These are phyloP conservation scores for Sclerodermus sp. DNA, from an alignment of 2,888 invertebrate genomes.

Conservation along the genomic window DNA sequence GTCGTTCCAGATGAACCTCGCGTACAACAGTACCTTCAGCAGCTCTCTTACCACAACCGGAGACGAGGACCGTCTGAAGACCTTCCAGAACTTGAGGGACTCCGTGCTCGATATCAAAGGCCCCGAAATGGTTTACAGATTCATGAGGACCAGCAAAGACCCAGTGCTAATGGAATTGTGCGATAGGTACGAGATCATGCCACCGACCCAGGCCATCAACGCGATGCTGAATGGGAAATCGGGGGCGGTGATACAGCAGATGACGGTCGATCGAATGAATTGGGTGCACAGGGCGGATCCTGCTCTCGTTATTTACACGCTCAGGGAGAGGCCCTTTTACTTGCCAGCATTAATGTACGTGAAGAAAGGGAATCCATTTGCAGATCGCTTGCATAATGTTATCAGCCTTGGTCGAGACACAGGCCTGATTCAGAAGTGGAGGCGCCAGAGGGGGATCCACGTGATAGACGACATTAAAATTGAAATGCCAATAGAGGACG, in stretches of 20 bases:
- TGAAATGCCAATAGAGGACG: neutral
- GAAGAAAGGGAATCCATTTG: constrained; percentile 16
- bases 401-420: constrained; percentile 13
- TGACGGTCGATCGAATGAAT: constrained; percentile 17
- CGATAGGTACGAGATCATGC: constrained; percentile 15
- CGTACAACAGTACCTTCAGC: constrained; percentile 23
- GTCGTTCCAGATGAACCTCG: constrained; percentile 11
- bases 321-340: constrained; percentile 5
- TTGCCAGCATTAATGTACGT: constrained; percentile 18
- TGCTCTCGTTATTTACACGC: constrained; percentile 12
- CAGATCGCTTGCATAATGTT: constrained; percentile 8
- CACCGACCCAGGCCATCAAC: constrained; percentile 1
- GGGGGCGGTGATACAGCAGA: constrained; percentile 10
- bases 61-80: constrained; percentile 5
- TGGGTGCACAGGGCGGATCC: constrained; percentile 15
- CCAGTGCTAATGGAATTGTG: constrained; percentile 9
- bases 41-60: constrained; percentile 16
- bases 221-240: constrained; percentile 7
- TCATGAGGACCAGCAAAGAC: constrained; percentile 14
- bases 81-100: constrained; percentile 15
- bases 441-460: neutral
- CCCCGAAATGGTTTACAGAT: neutral
- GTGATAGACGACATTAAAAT: constrained; percentile 11
- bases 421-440: constrained; percentile 15
- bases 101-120: constrained; percentile 18